Evolutionary conservation across 2,797 vertebrate genomes (phyloP), one percentile per base, ranked within the genome.

Genomic region (Typhlichthys eigenmanni): DNA sequence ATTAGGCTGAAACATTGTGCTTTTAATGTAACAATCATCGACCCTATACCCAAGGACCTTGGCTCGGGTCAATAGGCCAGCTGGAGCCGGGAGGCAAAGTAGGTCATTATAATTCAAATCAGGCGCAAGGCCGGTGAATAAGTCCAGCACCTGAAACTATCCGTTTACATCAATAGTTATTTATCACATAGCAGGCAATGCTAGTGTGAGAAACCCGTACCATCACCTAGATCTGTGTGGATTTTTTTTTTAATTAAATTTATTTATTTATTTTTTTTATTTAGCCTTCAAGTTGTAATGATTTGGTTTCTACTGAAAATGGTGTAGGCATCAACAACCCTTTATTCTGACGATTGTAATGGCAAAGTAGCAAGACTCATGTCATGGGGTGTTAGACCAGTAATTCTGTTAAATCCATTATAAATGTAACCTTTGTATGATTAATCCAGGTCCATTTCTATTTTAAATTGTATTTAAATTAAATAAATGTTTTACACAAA

Each of bases 21-120:
- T 79, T 86, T 88, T 85, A 88, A 79, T 72, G 81, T 66, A 60
- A 81, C 79, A 78, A 73, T 68, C 84, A 74, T 64, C 49, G 59
- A 65, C 59, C 48, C 64, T 72, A 11, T 48, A 55, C 32, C 64
- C 70, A 56, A 61, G 54, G 68, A 55, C 13, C 1, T 10, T 16
- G 38, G 29, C 60, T 29, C 0, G 32, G 80, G 68, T 85, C 58
- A 52, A 78, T 71, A 66, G 59, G 77, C 68, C 9, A 7, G 13
- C 75, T 71, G 76, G 24, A 24, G 24, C 24, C 78, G 68, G 47
- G 58, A 49, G 60, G 75, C 65, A 60, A 78, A 81, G 58, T 5
- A 29, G 58, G 52, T 54, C 55, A 85, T 82, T 73, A 62, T 58
- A 72, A 82, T 87, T 64, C 50, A 77, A 78, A 86, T 51, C 16